Conservation (phyloP, 2,888 invertebrate species). For the Octonoba sinensis region DNA sequence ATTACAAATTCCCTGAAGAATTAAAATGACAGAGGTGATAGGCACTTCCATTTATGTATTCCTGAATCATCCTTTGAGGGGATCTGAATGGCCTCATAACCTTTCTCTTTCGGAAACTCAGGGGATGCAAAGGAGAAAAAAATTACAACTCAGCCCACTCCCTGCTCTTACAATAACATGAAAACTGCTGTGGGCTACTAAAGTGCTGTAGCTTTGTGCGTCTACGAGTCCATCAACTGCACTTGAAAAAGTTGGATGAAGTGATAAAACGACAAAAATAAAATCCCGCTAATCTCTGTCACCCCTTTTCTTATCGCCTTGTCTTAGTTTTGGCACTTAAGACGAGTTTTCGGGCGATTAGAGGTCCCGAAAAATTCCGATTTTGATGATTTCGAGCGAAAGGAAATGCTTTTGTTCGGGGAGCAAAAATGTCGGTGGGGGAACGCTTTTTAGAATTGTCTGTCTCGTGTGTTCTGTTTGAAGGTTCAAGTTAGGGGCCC, state of each 20-base stretch:
- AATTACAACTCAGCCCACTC: constrained; percentile 49
- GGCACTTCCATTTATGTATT: constrained; percentile 29
- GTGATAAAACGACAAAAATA: constrained; percentile 32
- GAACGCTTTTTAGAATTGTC: constrained; percentile 43
- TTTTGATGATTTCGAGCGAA: constrained; percentile 37
- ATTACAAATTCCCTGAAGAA: too few species aligned
- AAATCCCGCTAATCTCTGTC: constrained; percentile 56
- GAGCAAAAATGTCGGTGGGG: constrained; percentile 29
- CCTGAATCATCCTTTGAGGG: constrained; percentile 39
- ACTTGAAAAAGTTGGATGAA: background rate
- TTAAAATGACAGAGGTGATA: constrained; percentile 11
- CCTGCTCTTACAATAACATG: constrained; percentile 38
- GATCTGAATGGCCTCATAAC: constrained; percentile 19
- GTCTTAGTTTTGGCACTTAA: constrained; percentile 43
- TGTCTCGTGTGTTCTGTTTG: constrained; percentile 11
- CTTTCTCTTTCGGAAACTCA: constrained; percentile 27
- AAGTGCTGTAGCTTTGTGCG: constrained; percentile 52
- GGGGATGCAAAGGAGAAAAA: constrained; percentile 7
- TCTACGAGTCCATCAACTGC: constrained; percentile 38
- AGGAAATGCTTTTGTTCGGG: constrained; percentile 38
- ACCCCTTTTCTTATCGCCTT: constrained; percentile 49
- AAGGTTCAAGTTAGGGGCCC: constrained; percentile 12
- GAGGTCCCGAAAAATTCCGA: constrained; percentile 26
- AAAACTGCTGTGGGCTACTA: constrained; percentile 51
- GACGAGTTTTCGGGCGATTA: constrained; percentile 45